Percentiles rank a stretch among this genome's conserved stretches.
Conservation (phyloP, 2,113 vertebrate species). For the Chitala chitala region DNA sequence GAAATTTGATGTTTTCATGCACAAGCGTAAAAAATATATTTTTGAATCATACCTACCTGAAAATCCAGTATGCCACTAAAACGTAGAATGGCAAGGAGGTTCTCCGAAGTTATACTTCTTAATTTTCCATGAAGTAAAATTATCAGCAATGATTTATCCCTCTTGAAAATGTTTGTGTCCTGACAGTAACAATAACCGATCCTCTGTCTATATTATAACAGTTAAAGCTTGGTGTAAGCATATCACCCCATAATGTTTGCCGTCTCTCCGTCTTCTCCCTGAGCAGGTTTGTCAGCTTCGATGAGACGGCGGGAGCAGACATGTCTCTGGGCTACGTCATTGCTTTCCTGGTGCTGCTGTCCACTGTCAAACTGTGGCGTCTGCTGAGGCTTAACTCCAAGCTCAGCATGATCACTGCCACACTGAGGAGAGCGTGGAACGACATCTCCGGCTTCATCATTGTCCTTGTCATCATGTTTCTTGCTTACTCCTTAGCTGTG, state of each 20-base stretch:
- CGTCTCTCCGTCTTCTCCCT: conserved; percentile 6
- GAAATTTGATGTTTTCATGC: no score
- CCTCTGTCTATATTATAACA: no score
- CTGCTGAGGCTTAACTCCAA: conserved; percentile 90
- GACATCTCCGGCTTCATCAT: conserved; percentile 87
- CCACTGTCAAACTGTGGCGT: conserved; percentile 90
- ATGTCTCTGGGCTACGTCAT: conserved; percentile 84
- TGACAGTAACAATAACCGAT: no score
- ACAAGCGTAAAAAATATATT: no score
- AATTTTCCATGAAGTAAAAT: no score
- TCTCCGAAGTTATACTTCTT: no score
- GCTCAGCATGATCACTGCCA: conserved; percentile 85
- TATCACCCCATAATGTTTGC: neutral
- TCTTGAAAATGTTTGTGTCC: no score
- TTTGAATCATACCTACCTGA: no score
- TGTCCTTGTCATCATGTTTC: conserved; percentile 82
- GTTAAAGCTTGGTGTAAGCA: neutral
- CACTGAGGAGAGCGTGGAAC: conserved; percentile 80
- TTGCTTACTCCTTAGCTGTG: conserved; percentile 84
- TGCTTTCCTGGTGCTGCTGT: conserved; percentile 85
- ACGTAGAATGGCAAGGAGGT: no score
- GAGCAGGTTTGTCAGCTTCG: conserved; percentile 76
- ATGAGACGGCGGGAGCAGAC: conserved; percentile 79
- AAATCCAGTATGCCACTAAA: no score
- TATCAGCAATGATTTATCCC: no score